These are phyloP conservation scores for Aurelia coerulea DNA, from an alignment of 30 jellyfish, hydroid and myxozoan species.

Conservation along the genomic window DNA sequence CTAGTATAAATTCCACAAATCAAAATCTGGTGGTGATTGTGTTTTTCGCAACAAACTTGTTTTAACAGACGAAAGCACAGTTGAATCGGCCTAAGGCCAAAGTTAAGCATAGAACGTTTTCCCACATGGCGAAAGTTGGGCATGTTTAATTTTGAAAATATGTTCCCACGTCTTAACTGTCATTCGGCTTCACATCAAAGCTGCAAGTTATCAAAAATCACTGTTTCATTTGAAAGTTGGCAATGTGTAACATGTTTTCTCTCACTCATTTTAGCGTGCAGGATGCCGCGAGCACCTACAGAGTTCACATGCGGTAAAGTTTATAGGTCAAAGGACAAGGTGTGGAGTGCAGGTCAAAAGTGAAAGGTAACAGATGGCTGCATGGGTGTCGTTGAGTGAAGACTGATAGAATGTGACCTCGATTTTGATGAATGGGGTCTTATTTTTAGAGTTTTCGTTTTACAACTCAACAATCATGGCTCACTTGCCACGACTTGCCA, in stretches of 20 bases:
- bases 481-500: too few relatives aligned
- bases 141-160: background rate
- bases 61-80: too few relatives aligned
- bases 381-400: conserved; percentile 53
- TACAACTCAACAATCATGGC: background rate
- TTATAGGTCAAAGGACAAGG: conserved; percentile 82
- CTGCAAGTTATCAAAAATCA: conserved; percentile 44
- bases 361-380: conserved; percentile 55
- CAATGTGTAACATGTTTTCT: conserved; percentile 23
- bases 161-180: conserved; percentile 44
- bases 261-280: conserved; percentile 55
- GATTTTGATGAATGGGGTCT: conserved; percentile 38
- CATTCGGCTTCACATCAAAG: conserved; percentile 34
- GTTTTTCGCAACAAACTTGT: too few relatives aligned
- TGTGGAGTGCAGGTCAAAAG: conserved; percentile 63
- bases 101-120: background rate
- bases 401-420: conserved; percentile 14
- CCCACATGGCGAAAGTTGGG: background rate
- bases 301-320: conserved; percentile 54
- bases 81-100: too few relatives aligned
- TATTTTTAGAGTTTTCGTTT: conserved; percentile 21
- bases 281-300: conserved; percentile 66
- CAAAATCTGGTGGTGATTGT: too few relatives aligned
- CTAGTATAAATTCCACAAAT: too few relatives aligned
- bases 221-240: conserved; percentile 38